Evolutionary conservation across 1,140 invertebrate species (phyloP).

Genomic region (Bombus sylvicola): DNA sequence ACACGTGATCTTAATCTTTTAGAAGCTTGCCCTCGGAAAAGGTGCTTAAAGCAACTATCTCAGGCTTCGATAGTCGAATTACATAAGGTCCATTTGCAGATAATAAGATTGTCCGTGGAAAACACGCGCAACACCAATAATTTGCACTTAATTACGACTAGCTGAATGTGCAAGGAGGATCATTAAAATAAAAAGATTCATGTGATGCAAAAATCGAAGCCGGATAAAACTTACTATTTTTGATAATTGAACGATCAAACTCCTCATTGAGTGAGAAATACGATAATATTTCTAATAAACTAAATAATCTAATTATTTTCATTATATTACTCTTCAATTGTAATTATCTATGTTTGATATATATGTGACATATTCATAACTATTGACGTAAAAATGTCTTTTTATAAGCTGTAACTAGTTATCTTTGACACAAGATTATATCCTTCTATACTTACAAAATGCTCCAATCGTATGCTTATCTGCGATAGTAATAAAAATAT

Average conservation of each 20-base stretch:
- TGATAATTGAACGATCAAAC: background rate
- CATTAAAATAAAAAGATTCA: background rate
- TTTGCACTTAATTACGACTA: background rate
- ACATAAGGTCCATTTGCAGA: constrained; percentile 1
- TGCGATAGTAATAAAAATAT: background rate
- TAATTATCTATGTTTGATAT: background rate
- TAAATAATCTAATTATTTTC: background rate
- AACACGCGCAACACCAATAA: background rate
- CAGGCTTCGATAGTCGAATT: constrained; percentile 8
- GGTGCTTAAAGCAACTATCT: background rate
- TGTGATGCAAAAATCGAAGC: background rate
- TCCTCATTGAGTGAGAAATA: background rate
- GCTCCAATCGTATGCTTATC: background rate
- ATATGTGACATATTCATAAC: background rate
- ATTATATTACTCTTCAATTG: background rate
- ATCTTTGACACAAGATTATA: background rate
- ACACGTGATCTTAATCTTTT: constrained; percentile 4
- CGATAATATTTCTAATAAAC: background rate
- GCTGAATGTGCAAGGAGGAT: background rate
- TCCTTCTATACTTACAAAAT: background rate
- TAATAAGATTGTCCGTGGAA: background rate
- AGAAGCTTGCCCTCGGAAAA: background rate
- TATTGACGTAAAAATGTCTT: background rate
- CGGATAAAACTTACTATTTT: background rate
- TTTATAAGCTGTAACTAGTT: background rate